phyloP scores from a whole-genome alignment of 35 echinoderm and acorn worm species.

The Heliocidaris erythrogramma region DNA sequence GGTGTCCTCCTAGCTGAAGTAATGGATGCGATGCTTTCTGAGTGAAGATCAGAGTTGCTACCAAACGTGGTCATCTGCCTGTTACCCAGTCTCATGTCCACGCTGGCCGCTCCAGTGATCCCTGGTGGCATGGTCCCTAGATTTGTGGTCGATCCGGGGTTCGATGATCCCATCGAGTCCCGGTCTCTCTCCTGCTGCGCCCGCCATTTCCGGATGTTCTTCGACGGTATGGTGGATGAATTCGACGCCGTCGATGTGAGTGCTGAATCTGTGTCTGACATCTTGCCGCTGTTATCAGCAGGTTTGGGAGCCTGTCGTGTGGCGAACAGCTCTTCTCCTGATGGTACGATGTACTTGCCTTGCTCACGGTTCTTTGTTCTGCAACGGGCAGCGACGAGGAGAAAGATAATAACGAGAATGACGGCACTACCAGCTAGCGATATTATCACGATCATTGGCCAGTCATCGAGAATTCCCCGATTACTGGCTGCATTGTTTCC shows the following conservation, averaged over 20 bases:
- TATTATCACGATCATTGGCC: conserved; percentile 84
- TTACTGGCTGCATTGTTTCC: conserved; percentile 4
- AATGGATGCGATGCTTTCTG: conserved; percentile 63
- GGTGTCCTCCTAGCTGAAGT: conserved; percentile 64
- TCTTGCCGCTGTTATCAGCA: conserved; percentile 34
- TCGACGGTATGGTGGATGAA: conserved; percentile 75
- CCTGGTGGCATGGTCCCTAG: not conserved
- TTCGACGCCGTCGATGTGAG: conserved; percentile 62
- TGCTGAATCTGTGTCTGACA: conserved; percentile 64
- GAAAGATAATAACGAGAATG: conserved; percentile 79
- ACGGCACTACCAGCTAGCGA: conserved; percentile 72
- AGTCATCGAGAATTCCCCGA: conserved; percentile 49
- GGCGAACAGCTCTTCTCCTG: conserved; percentile 55
- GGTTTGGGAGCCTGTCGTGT: conserved; percentile 42
- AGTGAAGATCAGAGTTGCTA: conserved; percentile 84
- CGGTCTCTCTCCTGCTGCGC: conserved; percentile 54
- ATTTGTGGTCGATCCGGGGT: not conserved
- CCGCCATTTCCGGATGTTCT: conserved; percentile 94
- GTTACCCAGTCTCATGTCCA: conserved; percentile 82
- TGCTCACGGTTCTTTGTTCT: conserved; percentile 51
- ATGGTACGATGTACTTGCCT: conserved; percentile 48
- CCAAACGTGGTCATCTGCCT: conserved; percentile 87
- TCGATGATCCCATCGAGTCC: not conserved
- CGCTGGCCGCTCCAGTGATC: not conserved
- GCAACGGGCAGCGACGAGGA: conserved; percentile 77